Evolutionary conservation across 2,113 vertebrate genomes (phyloP).

Genomic region (Proteles cristata): DNA sequence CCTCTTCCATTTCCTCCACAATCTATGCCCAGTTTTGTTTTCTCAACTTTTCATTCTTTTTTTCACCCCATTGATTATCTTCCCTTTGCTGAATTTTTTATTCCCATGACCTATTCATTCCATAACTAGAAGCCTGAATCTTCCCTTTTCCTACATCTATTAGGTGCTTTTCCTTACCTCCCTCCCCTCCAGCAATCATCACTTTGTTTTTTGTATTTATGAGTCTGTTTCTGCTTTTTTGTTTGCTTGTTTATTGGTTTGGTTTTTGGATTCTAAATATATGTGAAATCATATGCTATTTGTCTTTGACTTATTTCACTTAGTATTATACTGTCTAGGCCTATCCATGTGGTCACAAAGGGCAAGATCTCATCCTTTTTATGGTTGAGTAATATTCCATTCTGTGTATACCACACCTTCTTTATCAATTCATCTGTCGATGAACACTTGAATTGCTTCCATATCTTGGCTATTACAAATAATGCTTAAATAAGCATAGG

Average conservation of each 20-base stretch:
- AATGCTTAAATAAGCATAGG: background rate
- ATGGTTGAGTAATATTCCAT: background rate
- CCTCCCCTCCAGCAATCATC: background rate
- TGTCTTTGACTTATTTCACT: background rate
- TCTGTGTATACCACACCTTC: background rate
- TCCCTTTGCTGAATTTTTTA: background rate
- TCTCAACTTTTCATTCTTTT: background rate
- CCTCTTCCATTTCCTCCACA: background rate
- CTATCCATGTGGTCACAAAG: background rate
- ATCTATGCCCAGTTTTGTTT: background rate
- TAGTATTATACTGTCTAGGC: background rate
- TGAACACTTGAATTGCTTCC: background rate
- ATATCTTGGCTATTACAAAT: background rate
- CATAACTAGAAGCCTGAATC: background rate
- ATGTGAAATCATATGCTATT: background rate
- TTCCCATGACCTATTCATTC: background rate
- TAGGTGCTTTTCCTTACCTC: background rate
- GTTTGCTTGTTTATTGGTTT: background rate
- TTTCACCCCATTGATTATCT: background rate
- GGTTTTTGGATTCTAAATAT: background rate
- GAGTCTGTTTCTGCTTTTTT: background rate
- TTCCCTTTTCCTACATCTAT: background rate
- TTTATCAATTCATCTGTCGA: background rate
- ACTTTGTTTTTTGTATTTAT: background rate
- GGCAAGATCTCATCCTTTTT: background rate